Conservation (phyloP, 2,113 vertebrate genomes). For the Dipodomys spectabilis region DNA sequence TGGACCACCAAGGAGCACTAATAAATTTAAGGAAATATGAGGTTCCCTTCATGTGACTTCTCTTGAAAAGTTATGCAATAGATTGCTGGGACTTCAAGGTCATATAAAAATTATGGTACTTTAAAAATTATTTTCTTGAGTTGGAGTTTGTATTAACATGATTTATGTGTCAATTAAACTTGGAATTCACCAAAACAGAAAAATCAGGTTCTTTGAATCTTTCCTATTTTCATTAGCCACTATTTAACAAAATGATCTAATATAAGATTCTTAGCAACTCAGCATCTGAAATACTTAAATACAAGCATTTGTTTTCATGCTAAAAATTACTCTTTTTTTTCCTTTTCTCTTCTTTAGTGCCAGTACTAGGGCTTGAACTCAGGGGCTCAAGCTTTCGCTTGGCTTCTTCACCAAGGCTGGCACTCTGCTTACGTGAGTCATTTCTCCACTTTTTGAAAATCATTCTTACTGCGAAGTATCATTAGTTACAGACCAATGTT, state of each 20-base stretch:
- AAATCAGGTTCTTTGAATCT: slow-evolving; percentile 81
- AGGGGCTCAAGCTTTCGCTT: no score
- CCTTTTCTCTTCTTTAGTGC: no score
- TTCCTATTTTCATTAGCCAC: slow-evolving; percentile 73
- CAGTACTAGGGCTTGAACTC: no score
- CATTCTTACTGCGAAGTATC: slow-evolving; percentile 39
- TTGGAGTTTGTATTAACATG: slow-evolving; percentile 85
- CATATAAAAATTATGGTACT: slow-evolving; percentile 85
- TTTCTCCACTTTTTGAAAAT: slow-evolving; percentile 4
- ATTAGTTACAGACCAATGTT: slow-evolving; percentile 6
- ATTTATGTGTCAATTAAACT: slow-evolving; percentile 85
- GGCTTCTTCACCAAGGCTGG: no score
- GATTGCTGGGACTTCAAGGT: slow-evolving; percentile 88
- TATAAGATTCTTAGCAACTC: neutral
- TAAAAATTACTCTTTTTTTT: no score
- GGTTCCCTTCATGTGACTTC: slow-evolving; percentile 92
- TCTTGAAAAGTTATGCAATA: slow-evolving; percentile 90
- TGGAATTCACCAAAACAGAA: slow-evolving; percentile 81
- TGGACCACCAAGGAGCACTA: slow-evolving; percentile 92
- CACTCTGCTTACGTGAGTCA: no score
- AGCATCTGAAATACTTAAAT: slow-evolving; percentile 70
- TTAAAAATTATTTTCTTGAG: slow-evolving; percentile 84
- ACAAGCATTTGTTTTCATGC: slow-evolving; percentile 56
- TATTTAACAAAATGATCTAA: slow-evolving; percentile 57
- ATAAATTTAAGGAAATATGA: slow-evolving; percentile 94